Evolutionary conservation across 2,797 vertebrate species (phyloP).

Genomic region (Chloroceryle amazona): DNA sequence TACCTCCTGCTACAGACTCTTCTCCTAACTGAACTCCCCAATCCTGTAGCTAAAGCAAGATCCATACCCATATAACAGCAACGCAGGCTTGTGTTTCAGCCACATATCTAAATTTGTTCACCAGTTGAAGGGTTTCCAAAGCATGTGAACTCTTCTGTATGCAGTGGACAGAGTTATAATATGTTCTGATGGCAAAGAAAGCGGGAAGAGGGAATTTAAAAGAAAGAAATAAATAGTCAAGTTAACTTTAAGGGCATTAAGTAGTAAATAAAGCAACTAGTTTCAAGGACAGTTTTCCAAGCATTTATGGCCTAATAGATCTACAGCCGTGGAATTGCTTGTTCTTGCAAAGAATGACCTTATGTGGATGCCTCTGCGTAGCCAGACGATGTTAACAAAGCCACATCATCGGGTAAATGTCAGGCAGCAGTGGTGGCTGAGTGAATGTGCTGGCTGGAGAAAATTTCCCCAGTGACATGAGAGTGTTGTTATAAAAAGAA

Average conservation of each 20-base stretch:
- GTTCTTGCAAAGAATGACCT: background rate
- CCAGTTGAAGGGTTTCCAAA: constrained; percentile 39
- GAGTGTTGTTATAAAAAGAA: constrained; percentile 68
- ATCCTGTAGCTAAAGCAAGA: background rate
- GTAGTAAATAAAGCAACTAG: background rate
- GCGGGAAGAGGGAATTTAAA: background rate
- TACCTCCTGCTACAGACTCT: background rate
- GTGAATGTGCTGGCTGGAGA: constrained; percentile 35
- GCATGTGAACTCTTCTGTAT: background rate
- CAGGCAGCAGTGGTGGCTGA: constrained; percentile 33
- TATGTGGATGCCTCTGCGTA: constrained; percentile 7
- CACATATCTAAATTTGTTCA: background rate
- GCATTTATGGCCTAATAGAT: background rate
- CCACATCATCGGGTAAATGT: constrained; percentile 38
- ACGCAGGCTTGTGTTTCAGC: background rate
- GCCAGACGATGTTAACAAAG: constrained; percentile 21
- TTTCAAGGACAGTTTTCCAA: background rate
- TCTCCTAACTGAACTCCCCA: background rate
- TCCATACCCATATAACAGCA: background rate
- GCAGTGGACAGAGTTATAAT: background rate
- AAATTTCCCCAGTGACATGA: constrained; percentile 34
- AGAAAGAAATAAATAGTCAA: fast-evolving
- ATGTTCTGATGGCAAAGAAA: background rate
- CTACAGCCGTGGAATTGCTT: background rate
- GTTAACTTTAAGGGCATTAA: fast-evolving